Percentiles rank a stretch among this genome's conserved stretches.
Evolutionary conservation across 2,113 vertebrate genomes (phyloP).

Genomic region (Labeo catla): DNA sequence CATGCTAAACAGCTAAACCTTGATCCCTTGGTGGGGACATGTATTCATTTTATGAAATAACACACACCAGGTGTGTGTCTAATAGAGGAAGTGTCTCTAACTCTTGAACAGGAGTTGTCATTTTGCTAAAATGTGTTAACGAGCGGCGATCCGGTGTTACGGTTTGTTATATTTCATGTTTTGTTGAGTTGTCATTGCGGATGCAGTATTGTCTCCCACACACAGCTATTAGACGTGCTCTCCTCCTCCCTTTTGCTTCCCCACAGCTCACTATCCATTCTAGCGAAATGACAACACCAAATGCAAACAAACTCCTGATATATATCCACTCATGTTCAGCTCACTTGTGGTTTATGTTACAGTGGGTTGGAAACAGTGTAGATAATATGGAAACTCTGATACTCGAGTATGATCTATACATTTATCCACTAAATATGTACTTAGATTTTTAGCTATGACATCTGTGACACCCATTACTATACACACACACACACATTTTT

Average conservation of each 20-base stretch:
- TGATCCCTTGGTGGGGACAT: background rate
- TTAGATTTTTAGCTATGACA: background rate
- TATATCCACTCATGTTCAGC: background rate
- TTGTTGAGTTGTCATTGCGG: background rate
- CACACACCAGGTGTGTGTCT: background rate
- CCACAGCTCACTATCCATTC: background rate
- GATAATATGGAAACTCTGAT: too few species aligned
- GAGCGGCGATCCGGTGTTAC: background rate
- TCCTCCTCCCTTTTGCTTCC: slow-evolving; percentile 14
- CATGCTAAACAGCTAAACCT: background rate
- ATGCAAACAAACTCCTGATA: background rate
- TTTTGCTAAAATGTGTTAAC: background rate
- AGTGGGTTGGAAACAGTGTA: background rate
- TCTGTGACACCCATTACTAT: background rate
- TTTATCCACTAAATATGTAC: background rate
- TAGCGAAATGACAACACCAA: background rate
- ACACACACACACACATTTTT: background rate
- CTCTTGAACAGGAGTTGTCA: background rate
- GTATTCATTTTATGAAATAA: background rate
- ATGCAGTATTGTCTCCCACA: slow-evolving; percentile 19
- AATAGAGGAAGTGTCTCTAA: background rate
- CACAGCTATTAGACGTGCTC: slow-evolving; percentile 3
- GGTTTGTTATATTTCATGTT: slow-evolving; percentile 8
- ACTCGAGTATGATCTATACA: background rate
- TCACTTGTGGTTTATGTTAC: background rate